Evolutionary conservation across 2,797 vertebrate species (phyloP).

Genomic region (Karalla daura): DNA sequence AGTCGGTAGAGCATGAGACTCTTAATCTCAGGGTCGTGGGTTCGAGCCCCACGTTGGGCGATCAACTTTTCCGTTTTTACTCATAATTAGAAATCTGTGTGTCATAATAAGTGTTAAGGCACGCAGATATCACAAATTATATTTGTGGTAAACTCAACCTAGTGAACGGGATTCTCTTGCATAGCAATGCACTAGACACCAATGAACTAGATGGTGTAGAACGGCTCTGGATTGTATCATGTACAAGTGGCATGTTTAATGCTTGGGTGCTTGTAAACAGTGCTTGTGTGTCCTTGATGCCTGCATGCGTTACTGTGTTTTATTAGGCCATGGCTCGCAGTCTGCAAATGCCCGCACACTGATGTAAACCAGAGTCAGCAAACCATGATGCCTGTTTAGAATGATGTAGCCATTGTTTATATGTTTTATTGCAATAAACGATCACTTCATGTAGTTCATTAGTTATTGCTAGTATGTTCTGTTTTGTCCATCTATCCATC

Average conservation of each 20-base stretch:
- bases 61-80: too few relatives aligned
- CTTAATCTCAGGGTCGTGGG: conserved; percentile 82
- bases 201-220: neutral
- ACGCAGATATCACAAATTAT: too few relatives aligned
- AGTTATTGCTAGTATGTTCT: too few relatives aligned
- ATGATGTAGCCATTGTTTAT: neutral
- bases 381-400: neutral
- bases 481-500: too few relatives aligned
- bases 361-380: neutral
- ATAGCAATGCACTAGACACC: too few relatives aligned
- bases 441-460: too few relatives aligned
- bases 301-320: neutral
- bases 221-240: neutral
- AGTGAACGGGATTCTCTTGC: too few relatives aligned
- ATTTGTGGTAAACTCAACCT: too few relatives aligned
- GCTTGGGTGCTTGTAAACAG: conserved; percentile 23
- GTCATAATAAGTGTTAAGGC: too few relatives aligned
- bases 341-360: neutral
- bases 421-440: too few relatives aligned
- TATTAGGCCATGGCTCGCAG: neutral
- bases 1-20: conserved; percentile 82
- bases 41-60: conserved; percentile 78
- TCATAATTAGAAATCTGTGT: too few relatives aligned
- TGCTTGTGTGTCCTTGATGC: conserved; percentile 9
- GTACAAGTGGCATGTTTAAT: neutral